Percentiles rank a stretch among this genome's conserved stretches.
Conservation (phyloP, 1,140 invertebrate genomes). For the Dendrolimus punctatus region DNA sequence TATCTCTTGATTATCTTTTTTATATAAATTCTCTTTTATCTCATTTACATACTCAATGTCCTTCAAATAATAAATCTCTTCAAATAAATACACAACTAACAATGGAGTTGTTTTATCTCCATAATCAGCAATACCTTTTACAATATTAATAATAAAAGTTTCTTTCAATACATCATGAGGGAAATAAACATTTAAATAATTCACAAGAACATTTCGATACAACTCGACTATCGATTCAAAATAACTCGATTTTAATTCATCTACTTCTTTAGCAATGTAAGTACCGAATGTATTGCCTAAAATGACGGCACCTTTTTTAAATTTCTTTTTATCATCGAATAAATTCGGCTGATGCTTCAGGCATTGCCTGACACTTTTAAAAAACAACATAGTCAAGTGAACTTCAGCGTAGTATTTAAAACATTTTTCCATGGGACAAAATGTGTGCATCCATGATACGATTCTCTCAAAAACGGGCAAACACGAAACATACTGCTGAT, state of each 20-base stretch:
- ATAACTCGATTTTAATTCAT: background rate
- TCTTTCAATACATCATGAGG: background rate
- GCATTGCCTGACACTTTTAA: conserved; percentile 25
- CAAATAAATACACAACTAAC: no score
- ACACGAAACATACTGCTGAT: conserved; percentile 19
- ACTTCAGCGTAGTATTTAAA: conserved; percentile 31
- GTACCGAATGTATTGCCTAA: conserved; percentile 1
- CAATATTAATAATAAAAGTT: background rate
- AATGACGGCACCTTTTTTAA: background rate
- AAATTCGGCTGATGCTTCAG: conserved; percentile 21
- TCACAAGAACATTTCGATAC: background rate
- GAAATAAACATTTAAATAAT: conserved; percentile 2
- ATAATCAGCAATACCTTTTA: background rate
- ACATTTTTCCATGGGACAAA: conserved; percentile 25
- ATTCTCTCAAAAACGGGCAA: conserved; percentile 30
- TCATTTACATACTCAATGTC: no score
- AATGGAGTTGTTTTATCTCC: background rate
- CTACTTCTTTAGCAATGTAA: conserved; percentile 5
- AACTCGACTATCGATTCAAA: conserved; percentile 1
- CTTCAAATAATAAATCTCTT: no score
- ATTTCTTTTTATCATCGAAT: conserved; percentile 10
- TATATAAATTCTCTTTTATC: no score
- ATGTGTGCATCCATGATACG: conserved; percentile 20
- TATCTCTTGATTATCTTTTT: no score
- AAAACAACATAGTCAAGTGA: conserved; percentile 43